Base-by-base conservation (phyloP, 2,888 invertebrate species). In the Iphiclides podalirius region DNA sequence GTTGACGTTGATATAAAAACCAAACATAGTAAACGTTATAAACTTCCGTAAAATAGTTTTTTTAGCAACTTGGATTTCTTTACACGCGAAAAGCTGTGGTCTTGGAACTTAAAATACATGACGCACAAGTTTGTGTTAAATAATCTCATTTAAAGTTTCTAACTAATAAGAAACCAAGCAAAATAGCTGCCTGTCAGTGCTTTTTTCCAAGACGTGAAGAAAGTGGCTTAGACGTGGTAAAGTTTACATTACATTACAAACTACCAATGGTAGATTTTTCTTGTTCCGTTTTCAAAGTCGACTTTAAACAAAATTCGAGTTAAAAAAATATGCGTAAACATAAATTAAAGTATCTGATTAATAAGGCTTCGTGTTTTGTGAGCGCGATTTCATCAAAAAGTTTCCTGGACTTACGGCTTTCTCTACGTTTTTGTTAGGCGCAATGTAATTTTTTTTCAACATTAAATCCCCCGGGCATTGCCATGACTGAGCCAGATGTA, bases 101-200 rank as follows among this genome's bases (percentile, higher is more conserved):
- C 59, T 43, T 53, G 9, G n/a, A 36, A 41, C 17, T 47, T 47
- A 34, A 42, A 49, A 38, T 33, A 49, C 26, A 28, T 11, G 15
- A 15, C 15, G 15, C 16, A 31, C 9, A 15, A 12, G 15, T 16
- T 40, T 9, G 31, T 31, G 28, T 26, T 40, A 16, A 40, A 40
- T 28, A n/a, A 11, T 31, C 31, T 28, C 28, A 40, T 31, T 4
- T 16, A 28, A 15, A 40, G 28, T 40, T 28, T 8, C 16, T 16
- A 43, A 43, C 35, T 35, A 43, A 43, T 35, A 43, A 43, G 42
- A 43, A 43, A 43, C 34, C 35, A 20, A 35, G 31, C n/a, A 35
- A 23, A 43, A 34, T 20, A 43, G 20, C 31, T 33, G 23, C 39
- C 23, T 40, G 23, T 40, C 39, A 46, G 37, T 46, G 31, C 31